Base-by-base conservation (phyloP, 2,888 invertebrate genomes). In the Bedellia somnulentella region DNA sequence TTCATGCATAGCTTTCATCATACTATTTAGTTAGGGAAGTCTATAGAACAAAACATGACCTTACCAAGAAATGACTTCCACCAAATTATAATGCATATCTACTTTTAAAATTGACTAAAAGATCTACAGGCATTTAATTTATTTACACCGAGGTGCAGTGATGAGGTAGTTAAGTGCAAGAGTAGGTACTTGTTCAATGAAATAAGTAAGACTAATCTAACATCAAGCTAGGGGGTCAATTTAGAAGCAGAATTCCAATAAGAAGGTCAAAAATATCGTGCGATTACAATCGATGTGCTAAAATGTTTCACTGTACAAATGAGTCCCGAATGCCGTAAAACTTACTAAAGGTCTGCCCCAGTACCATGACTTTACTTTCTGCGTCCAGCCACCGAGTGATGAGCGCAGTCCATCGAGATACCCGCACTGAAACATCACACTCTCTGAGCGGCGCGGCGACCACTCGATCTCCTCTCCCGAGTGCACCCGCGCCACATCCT, bases 291-390 rank as follows among this genome's bases (percentile, higher is more conserved):
- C 57, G 61, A 64, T 64, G 73, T 75, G 75, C 71, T 68, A 73
- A 63, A 68, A 63, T 64, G 56, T 55, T 53, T 63, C 54, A 61
- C 57, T 57, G 66, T 52, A 57, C 56, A 54, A 53, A 10, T n/a
- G 21, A 60, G 56, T 57, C 62, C 55, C 56, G 51, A 49, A 57
- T 58, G 59, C 61, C 66, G 64, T 61, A 64, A 57, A 81, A 91
- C 91, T 91, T 91, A 91, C 91, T 83, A 91, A 89, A 87, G 91
- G 91, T 85, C 90, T 86, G 83, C 91, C 92, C 91, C 91, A 91
- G 87, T 92, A 92, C 91, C 92, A 92, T 81, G 91, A 91, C 85
- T 91, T 91, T 82, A 91, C 90, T 86, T 89, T 90, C 86, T 91
- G 90, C 82, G 92, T 92, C 85, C 90, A 89, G 84, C 91, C 91